Percentiles rank a stretch among this genome's conserved stretches.
phyloP scores from a whole-genome alignment of 2,888 invertebrate genomes.

The Perizoma flavofasciatum region DNA sequence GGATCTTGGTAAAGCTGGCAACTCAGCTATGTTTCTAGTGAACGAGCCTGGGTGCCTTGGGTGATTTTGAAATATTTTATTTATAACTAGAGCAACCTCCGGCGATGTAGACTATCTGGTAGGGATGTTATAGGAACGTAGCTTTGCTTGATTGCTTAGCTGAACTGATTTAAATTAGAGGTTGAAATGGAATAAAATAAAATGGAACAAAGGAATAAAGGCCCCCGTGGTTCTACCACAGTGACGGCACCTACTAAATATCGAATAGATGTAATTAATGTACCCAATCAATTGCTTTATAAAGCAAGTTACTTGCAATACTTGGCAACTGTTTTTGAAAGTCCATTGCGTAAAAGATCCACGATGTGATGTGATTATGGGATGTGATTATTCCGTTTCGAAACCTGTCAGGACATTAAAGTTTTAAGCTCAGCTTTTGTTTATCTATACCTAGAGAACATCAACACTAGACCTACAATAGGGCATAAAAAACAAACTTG shows the following conservation, averaged over 20 bases:
- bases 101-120: slow-evolving; percentile 25
- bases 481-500: too few species aligned
- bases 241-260: neutral
- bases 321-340: slow-evolving; percentile 25
- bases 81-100: slow-evolving; percentile 47
- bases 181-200: neutral
- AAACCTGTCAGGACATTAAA: slow-evolving; percentile 20
- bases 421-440: too few species aligned
- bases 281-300: slow-evolving; percentile 3
- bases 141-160: neutral
- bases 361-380: slow-evolving; percentile 19
- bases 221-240: too few species aligned
- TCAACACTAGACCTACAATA: too few species aligned
- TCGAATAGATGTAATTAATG: neutral
- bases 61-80: slow-evolving; percentile 49
- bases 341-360: slow-evolving; percentile 22
- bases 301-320: slow-evolving; percentile 12
- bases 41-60: slow-evolving; percentile 32
- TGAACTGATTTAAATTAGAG: neutral
- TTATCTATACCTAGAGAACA: too few species aligned
- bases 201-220: too few species aligned
- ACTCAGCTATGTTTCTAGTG: slow-evolving; percentile 7
- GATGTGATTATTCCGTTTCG: slow-evolving; percentile 35
- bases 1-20: slow-evolving; percentile 4
- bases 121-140: slow-evolving; percentile 19